These are phyloP conservation scores for Triops longicaudatus DNA, from an alignment of 1,140 invertebrate species.

Conservation along the genomic window DNA sequence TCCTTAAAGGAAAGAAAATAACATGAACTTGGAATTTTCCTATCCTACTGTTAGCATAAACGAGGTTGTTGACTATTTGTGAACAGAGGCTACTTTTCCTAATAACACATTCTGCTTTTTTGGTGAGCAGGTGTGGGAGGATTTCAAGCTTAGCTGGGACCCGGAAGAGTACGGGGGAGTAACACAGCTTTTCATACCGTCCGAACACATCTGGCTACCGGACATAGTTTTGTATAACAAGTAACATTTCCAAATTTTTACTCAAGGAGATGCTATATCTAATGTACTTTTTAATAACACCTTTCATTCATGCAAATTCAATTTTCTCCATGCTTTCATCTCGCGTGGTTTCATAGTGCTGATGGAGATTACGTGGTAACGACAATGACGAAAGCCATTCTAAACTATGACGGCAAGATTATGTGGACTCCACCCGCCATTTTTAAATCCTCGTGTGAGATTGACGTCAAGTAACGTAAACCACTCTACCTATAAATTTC, in stretches of 20 bases:
- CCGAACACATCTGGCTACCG: constrained; percentile 88
- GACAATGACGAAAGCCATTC: constrained; percentile 93
- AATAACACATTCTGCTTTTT: constrained; percentile 25
- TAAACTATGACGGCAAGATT: constrained; percentile 79
- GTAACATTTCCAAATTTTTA: constrained; percentile 37
- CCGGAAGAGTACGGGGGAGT: constrained; percentile 90
- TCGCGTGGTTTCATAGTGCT: constrained; percentile 53
- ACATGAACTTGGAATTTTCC: too few relatives aligned
- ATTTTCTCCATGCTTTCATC: neutral
- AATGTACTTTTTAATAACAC: neutral
- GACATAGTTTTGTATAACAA: constrained; percentile 97
- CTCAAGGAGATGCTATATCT: neutral
- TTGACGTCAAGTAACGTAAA: constrained; percentile 65
- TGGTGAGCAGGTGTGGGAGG: constrained; percentile 76
- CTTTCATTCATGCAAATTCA: neutral
- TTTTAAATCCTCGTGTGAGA: constrained; percentile 96
- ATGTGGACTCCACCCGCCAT: constrained; percentile 88
- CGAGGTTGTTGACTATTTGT: neutral
- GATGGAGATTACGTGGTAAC: constrained; percentile 97
- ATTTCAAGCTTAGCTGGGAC: constrained; percentile 96
- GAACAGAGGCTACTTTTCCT: neutral
- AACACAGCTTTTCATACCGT: constrained; percentile 81
- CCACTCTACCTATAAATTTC: neutral
- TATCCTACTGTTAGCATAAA: too few relatives aligned
- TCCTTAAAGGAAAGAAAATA: too few relatives aligned